phyloP scores from a whole-genome alignment of 2,888 invertebrate species.

The Pachydiplax longipennis region DNA sequence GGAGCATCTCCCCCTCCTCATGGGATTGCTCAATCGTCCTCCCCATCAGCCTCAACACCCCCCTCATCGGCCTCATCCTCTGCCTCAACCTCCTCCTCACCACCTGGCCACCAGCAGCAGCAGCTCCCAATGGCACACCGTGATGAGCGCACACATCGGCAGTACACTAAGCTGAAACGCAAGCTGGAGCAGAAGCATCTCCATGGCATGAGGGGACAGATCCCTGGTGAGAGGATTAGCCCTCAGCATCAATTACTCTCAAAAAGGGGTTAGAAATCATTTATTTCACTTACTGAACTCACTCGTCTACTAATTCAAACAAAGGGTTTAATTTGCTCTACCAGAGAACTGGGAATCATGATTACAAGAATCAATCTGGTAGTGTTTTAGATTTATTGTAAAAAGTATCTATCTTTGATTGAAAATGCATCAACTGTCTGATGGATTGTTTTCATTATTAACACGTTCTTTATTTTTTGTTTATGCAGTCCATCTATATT shows the following conservation, averaged over 20 bases:
- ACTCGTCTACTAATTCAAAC: too few species aligned
- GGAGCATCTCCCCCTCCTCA: constrained; percentile 46
- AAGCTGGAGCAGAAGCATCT: constrained; percentile 74
- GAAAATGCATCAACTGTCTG: too few species aligned
- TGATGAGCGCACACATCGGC: constrained; percentile 80
- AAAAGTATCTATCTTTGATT: too few species aligned
- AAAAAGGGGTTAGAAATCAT: background rate
- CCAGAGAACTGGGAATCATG: too few species aligned
- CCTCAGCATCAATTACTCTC: constrained; percentile 19
- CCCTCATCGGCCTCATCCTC: constrained; percentile 54
- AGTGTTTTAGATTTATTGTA: too few species aligned
- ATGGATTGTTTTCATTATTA: too few species aligned
- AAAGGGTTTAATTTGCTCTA: too few species aligned
- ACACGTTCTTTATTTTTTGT: too few species aligned
- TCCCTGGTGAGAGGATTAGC: constrained; percentile 20
- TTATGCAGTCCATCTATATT: too few species aligned
- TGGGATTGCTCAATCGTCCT: constrained; percentile 58
- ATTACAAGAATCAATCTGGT: too few species aligned
- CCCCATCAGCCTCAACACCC: constrained; percentile 70
- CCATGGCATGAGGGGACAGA: constrained; percentile 9
- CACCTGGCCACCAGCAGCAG: constrained; percentile 41
- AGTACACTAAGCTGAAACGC: constrained; percentile 77
- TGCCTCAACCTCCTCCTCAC: constrained; percentile 56
- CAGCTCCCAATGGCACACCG: constrained; percentile 62
- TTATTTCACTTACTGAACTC: background rate